Conservation (phyloP, 1,140 invertebrate genomes). For the Bathynomus jamesi region DNA sequence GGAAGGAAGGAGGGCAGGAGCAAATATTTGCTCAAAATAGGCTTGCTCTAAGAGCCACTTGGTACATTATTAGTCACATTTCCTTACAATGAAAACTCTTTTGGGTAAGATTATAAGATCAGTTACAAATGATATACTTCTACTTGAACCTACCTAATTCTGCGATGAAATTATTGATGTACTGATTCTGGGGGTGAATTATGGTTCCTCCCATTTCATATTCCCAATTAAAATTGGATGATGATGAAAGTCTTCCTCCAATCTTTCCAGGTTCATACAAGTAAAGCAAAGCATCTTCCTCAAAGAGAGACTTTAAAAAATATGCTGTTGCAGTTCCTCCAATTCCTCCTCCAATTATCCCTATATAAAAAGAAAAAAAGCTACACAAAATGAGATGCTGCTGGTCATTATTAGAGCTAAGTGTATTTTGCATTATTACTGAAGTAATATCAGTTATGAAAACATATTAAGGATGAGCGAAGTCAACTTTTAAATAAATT, state of each 20-base stretch:
- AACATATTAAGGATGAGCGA: too few relatives aligned
- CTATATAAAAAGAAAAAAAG: too few relatives aligned
- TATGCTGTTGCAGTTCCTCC: constrained; percentile 55
- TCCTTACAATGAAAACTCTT: neutral
- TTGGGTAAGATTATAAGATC: neutral
- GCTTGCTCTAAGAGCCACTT: neutral
- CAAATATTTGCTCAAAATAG: too few relatives aligned
- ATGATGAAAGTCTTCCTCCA: constrained; percentile 53
- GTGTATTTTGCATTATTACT: too few relatives aligned
- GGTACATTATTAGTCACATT: neutral
- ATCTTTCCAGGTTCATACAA: constrained; percentile 50
- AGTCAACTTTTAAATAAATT: too few relatives aligned
- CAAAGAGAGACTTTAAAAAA: constrained; percentile 49
- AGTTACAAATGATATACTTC: neutral
- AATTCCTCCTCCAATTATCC: constrained; percentile 57
- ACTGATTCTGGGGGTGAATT: constrained; percentile 54
- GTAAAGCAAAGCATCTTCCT: constrained; percentile 47
- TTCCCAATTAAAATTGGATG: constrained; percentile 45
- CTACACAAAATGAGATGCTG: too few relatives aligned
- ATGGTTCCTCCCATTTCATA: constrained; percentile 56
- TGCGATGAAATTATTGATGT: constrained; percentile 53
- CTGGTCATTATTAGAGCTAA: too few relatives aligned
- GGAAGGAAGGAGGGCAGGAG: too few relatives aligned
- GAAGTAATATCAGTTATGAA: too few relatives aligned
- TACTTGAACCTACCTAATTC: constrained; percentile 45